These are phyloP conservation scores for Embiotoca jacksoni DNA, from an alignment of 2,113 vertebrate genomes.

Conservation along the genomic window DNA sequence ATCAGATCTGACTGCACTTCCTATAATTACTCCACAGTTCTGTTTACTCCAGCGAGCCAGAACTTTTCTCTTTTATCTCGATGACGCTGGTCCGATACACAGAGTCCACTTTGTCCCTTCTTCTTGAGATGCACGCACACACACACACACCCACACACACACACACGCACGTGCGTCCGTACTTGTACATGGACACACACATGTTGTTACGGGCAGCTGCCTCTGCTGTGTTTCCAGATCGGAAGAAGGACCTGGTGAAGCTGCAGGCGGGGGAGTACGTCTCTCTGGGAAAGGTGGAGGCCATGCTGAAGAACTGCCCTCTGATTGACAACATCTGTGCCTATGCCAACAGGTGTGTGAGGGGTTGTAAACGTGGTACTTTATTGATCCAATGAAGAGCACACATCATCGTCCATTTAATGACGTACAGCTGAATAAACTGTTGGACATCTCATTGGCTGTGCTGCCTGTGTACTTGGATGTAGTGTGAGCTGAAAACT, in stretches of 20 bases:
- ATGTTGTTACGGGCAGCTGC: neutral
- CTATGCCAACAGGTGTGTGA: slow-evolving; percentile 92
- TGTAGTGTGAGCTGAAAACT: too few relatives aligned
- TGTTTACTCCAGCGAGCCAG: slow-evolving; percentile 40
- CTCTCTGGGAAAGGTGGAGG: slow-evolving; percentile 96
- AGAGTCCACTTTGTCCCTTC: neutral
- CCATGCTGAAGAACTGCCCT: slow-evolving; percentile 92
- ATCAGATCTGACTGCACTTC: slow-evolving; percentile 23
- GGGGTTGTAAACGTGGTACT: neutral
- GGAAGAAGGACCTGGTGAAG: slow-evolving; percentile 98
- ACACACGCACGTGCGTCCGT: neutral
- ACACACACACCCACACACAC: neutral
- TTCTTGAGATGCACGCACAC: neutral
- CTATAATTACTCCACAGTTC: slow-evolving; percentile 13
- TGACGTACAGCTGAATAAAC: too few relatives aligned
- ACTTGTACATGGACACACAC: neutral
- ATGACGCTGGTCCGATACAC: slow-evolving; percentile 1
- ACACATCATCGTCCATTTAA: too few relatives aligned
- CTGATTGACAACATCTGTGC: slow-evolving; percentile 96
- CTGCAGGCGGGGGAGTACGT: slow-evolving; percentile 97
- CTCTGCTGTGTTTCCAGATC: slow-evolving; percentile 84
- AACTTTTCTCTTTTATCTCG: slow-evolving; percentile 18
- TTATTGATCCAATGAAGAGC: too few relatives aligned
- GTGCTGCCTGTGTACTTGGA: too few relatives aligned
- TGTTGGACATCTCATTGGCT: too few relatives aligned